Evolutionary conservation across 1,140 invertebrate genomes (phyloP).

Genomic region (Heterodera carotae): DNA sequence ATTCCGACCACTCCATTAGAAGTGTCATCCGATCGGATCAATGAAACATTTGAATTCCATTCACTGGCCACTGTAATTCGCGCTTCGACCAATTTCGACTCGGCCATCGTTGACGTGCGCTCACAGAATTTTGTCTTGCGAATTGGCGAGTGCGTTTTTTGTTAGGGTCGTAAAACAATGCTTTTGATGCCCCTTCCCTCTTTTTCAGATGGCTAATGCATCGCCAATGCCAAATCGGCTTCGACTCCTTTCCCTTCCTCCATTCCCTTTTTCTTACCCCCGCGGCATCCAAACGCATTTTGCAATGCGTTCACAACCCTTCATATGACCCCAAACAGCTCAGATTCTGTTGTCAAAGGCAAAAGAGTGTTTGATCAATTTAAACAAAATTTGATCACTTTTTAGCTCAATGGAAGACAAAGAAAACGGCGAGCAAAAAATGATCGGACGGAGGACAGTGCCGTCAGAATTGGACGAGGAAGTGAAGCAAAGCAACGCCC

Average conservation of each 20-base stretch:
- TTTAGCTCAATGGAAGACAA: constrained; percentile 10
- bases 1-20: constrained; percentile 8
- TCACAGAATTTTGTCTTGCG: constrained; percentile 20
- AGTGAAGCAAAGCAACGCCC: constrained; percentile 52
- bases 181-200: constrained; percentile 30
- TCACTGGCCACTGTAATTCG: constrained; percentile 13
- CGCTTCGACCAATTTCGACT: constrained; percentile 7
- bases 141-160: constrained; percentile 21
- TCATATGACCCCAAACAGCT: constrained; percentile 46
- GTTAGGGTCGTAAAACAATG: not conserved
- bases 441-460: not conserved
- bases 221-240: constrained; percentile 42
- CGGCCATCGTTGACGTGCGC: not conserved
- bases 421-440: not conserved
- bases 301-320: constrained; percentile 57
- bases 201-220: constrained; percentile 53
- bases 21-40: constrained; percentile 1
- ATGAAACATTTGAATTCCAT: constrained; percentile 3
- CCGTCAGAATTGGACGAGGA: constrained; percentile 37
- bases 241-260: constrained; percentile 38
- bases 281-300: constrained; percentile 38
- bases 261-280: constrained; percentile 42
- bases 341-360: constrained; percentile 44
- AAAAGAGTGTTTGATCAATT: not conserved
- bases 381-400: constrained; percentile 1